Percentiles rank a stretch among this genome's conserved stretches.
Conservation (phyloP, 2,888 invertebrate genomes). For the Stenodera caucasica region DNA sequence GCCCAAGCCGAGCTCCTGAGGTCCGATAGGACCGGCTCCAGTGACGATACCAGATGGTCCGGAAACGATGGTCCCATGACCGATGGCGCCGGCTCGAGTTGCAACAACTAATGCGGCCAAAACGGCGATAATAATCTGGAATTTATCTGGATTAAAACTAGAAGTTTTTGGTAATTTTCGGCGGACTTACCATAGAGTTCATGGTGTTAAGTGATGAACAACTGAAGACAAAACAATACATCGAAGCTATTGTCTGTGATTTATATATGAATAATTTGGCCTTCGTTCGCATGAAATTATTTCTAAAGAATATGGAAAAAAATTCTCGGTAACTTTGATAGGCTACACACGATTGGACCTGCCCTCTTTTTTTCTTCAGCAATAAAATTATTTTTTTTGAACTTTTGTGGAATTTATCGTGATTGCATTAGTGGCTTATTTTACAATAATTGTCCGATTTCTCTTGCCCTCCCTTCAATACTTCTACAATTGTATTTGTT, state of each 20-base stretch:
- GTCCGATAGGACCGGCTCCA: constrained; percentile 32
- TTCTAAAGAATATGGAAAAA: constrained; percentile 9
- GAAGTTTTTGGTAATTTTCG: background rate
- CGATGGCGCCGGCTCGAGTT: constrained; percentile 23
- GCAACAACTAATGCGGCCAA: constrained; percentile 19
- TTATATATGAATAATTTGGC: constrained; percentile 24
- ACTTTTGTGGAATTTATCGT: constrained; percentile 10
- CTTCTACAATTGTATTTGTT: no score
- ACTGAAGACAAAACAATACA: constrained; percentile 14
- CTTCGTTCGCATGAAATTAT: constrained; percentile 19
- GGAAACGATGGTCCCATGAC: constrained; percentile 19
- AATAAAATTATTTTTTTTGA: constrained; percentile 9
- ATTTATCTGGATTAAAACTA: background rate
- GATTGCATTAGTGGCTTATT: constrained; percentile 12
- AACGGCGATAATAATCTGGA: constrained; percentile 13
- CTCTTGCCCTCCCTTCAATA: background rate
- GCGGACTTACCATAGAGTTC: constrained; percentile 24
- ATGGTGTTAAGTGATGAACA: constrained; percentile 19
- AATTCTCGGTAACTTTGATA: constrained; percentile 9
- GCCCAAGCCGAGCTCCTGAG: constrained; percentile 14
- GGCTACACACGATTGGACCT: constrained; percentile 11
- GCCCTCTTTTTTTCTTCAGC: constrained; percentile 15
- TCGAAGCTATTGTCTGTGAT: no score
- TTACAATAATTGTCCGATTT: background rate
- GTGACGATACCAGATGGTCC: constrained; percentile 30